Evolutionary conservation across 2,888 invertebrate species (phyloP).

Genomic region (Schizotus pectinicornis): DNA sequence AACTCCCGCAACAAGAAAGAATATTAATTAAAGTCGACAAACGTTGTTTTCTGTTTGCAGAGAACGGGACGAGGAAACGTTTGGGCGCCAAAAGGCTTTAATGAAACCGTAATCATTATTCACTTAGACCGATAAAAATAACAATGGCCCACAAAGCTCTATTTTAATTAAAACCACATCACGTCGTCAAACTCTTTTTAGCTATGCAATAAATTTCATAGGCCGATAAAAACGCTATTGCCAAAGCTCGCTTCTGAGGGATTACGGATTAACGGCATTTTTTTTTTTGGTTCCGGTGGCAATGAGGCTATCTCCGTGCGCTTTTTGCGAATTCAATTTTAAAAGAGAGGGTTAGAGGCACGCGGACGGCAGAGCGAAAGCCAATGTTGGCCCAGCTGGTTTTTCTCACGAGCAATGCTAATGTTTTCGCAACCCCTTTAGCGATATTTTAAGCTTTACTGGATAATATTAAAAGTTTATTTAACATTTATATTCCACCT

Average conservation of each 20-base stretch:
- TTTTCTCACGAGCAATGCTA: conserved; percentile 43
- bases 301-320: conserved; percentile 22
- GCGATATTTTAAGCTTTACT: conserved; percentile 33
- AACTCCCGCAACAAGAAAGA: conserved; percentile 20
- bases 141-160: conserved; percentile 19
- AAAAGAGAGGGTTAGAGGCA: conserved; percentile 17
- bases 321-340: conserved; percentile 27
- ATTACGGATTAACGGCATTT: conserved; percentile 28
- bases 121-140: conserved; percentile 26
- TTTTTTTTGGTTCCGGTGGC: conserved; percentile 12
- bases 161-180: conserved; percentile 25
- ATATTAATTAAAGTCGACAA: conserved; percentile 31
- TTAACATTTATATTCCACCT: conserved; percentile 27
- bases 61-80: conserved; percentile 13
- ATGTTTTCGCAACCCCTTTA: conserved; percentile 38
- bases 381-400: conserved; percentile 44
- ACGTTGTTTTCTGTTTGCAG: conserved; percentile 26
- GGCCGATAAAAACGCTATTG: conserved; percentile 16
- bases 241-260: conserved; percentile 17
- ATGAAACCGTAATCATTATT: conserved; percentile 28
- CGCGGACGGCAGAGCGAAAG: conserved; percentile 34
- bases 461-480: conserved; percentile 33
- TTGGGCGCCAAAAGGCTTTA: conserved; percentile 20
- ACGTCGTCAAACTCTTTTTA: conserved; percentile 20
- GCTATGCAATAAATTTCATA: conserved; percentile 22